Conservation (phyloP, 2,888 invertebrate genomes). For the Saturnia pavonia region DNA sequence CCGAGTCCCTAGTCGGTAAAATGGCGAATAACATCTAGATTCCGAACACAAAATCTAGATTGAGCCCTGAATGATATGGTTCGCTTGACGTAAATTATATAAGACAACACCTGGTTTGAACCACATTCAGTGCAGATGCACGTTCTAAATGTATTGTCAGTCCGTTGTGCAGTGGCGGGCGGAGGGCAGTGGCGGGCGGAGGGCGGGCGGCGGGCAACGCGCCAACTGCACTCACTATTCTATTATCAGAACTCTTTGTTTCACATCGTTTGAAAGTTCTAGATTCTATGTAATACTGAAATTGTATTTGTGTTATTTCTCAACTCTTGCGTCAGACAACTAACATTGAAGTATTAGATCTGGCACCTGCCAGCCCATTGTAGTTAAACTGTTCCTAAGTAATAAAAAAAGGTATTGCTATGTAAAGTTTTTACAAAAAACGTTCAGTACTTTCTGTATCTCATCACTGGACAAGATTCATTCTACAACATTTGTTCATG, state of each 20-base stretch:
- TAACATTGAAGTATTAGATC: not conserved
- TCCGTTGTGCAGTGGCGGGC: not conserved
- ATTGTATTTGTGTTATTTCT: not conserved
- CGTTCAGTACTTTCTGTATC: too few relatives aligned
- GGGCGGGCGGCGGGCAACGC: slow-evolving; percentile 11
- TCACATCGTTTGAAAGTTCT: slow-evolving; percentile 11
- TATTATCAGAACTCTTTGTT: slow-evolving; percentile 23
- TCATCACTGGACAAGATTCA: too few relatives aligned
- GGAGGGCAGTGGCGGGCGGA: not conserved
- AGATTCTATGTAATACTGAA: slow-evolving; percentile 2
- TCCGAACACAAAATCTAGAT: too few relatives aligned
- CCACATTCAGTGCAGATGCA: not conserved
- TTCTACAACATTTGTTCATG: too few relatives aligned
- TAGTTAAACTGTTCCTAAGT: too few relatives aligned
- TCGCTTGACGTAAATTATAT: not conserved
- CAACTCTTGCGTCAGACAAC: not conserved
- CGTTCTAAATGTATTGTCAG: not conserved
- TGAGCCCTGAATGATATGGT: slow-evolving; percentile 1
- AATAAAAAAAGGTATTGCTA: too few relatives aligned
- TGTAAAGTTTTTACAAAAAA: too few relatives aligned
- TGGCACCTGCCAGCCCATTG: not conserved
- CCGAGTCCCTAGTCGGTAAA: too few relatives aligned
- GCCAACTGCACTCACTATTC: slow-evolving; percentile 23
- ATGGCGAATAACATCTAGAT: too few relatives aligned
- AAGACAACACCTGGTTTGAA: not conserved